These are phyloP conservation scores for Taeniopygia guttata DNA, from an alignment of 2,797 vertebrate species.

Conservation along the genomic window DNA sequence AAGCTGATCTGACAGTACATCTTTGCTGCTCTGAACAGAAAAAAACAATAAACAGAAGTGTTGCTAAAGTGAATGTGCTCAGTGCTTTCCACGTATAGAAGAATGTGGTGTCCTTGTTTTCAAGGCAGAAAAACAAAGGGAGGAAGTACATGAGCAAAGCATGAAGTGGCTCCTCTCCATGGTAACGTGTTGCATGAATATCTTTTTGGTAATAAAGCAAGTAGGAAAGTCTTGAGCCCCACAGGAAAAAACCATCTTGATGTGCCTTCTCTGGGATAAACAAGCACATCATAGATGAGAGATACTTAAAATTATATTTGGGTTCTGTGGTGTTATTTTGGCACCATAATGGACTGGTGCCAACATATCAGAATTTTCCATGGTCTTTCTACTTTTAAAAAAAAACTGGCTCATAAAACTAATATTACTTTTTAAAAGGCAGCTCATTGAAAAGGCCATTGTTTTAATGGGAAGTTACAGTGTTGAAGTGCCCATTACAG, in stretches of 20 bases:
- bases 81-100: not conserved
- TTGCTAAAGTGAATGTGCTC: not conserved
- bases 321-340: not conserved
- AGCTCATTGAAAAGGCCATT: not conserved
- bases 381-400: not conserved
- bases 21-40: not conserved
- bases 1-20: not conserved
- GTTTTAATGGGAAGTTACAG: not conserved
- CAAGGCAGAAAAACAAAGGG: slow-evolving; percentile 34
- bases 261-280: not conserved
- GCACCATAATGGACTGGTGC: not conserved
- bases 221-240: not conserved
- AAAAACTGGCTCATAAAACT: not conserved
- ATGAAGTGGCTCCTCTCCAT: slow-evolving; percentile 35
- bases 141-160: not conserved
- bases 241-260: not conserved
- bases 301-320: not conserved
- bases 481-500: not conserved
- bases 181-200: not conserved
- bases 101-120: slow-evolving; percentile 28
- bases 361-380: not conserved
- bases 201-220: not conserved
- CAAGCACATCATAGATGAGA: not conserved
- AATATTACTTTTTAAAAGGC: not conserved
- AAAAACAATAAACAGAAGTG: not conserved